Base-by-base conservation (phyloP, 2,888 invertebrate genomes). In the Nomada ferruginata region DNA sequence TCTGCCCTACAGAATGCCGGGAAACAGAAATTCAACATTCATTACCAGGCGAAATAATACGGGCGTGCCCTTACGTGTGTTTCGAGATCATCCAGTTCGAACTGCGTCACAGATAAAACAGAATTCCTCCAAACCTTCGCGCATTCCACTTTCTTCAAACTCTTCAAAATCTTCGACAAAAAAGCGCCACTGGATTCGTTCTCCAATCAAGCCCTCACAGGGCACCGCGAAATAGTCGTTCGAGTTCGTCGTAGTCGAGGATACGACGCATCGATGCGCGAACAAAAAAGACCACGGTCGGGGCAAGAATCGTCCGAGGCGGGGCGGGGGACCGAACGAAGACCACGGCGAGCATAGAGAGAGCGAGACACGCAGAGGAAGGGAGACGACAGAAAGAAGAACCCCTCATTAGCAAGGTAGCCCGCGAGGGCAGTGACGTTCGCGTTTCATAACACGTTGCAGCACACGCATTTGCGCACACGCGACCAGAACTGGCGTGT, bases 321-420 rank as follows among this genome's bases (percentile, higher is more conserved):
- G 50, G 7, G n/a, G 20, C 44, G 50, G 7, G 4, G 64, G 20
- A 60, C 52, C 20, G 10, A 23, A 47, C 29, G 57, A 57, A 57
- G 60, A 50, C 15, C 50, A 50, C 15, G 76, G 42, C n/a, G 57
- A 20, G 7, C 1, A 20, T 2, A 4, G 18, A 11, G 64, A 65
- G 68, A 50, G 52, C 57, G 53, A 71, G 29, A 64, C 59, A 20
- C n/a, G 59, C 9, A 57, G 60, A 64, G 53, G 64, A 69, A 26
- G 79, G 68, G 53, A 75, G 82, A 73, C 73, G 84, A 84, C 79
- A 26, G 82, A 70, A 53, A 75, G 82, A 76, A 76, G 84, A 84
- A 82, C 82, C 84, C 82, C 89, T 90, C 86, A 88, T 91, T 90
- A 90, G 87, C 87, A 82, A 88, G 87, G 85, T 86, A 86, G 85